Percentiles rank a stretch among this genome's conserved stretches.
Evolutionary conservation across 2,888 invertebrate genomes (phyloP).

Genomic region (Liposcelis brunnea): DNA sequence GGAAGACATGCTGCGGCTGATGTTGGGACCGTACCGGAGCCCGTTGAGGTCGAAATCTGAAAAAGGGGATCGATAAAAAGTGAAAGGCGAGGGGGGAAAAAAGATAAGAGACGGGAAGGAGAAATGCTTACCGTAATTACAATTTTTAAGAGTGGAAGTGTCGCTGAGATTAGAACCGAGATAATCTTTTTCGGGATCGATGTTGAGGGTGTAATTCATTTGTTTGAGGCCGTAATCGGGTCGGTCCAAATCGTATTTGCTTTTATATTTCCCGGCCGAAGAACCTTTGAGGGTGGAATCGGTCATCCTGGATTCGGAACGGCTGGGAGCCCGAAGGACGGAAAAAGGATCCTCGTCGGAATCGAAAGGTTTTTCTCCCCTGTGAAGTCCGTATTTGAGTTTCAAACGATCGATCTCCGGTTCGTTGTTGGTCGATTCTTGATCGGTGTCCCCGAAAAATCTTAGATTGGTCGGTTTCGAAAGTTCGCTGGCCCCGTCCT

Average conservation of each 20-base stretch:
- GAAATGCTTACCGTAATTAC: constrained; percentile 7
- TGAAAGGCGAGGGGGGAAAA: too few relatives aligned
- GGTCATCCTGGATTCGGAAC: constrained; percentile 24
- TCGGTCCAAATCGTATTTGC: constrained; percentile 6
- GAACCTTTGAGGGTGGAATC: constrained; percentile 5
- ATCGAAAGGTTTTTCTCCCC: constrained; percentile 10
- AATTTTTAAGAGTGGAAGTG: constrained; percentile 5
- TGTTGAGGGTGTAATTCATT: constrained; percentile 2
- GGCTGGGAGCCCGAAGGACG: constrained; percentile 31
- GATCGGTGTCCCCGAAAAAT: constrained; percentile 71
- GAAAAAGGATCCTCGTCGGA: constrained; percentile 26
- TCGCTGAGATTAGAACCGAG: constrained; percentile 5
- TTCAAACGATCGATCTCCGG: constrained; percentile 21
- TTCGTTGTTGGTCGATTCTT: constrained; percentile 47
- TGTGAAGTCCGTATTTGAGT: constrained; percentile 6
- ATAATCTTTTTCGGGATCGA: background rate
- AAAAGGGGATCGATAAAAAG: background rate
- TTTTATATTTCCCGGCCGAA: constrained; percentile 1
- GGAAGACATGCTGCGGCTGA: constrained; percentile 1
- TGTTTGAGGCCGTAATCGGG: constrained; percentile 6
- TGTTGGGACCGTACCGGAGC: constrained; percentile 1
- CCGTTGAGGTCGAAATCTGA: constrained; percentile 4
- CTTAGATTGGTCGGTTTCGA: constrained; percentile 46
- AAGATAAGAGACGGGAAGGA: too few relatives aligned
- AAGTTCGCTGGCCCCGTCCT: constrained; percentile 1